Base-by-base conservation (phyloP, 2,888 invertebrate genomes). In the Diplolepis rosae region DNA sequence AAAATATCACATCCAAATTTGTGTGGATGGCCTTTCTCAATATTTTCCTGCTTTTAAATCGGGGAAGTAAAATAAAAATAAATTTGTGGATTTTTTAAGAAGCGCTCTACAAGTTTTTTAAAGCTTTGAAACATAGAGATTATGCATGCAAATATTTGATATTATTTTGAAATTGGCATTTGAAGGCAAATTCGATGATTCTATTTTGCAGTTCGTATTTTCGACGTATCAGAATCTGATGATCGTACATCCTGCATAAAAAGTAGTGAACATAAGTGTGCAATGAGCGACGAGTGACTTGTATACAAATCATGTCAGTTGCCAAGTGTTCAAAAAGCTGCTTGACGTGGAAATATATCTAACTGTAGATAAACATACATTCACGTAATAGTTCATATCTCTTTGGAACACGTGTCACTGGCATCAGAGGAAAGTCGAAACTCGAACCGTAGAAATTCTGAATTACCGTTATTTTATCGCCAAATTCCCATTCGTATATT, bases 281-380 rank as follows among this genome's bases (percentile, higher is more conserved):
- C 15, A 45, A 15, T n/a, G 28, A 28, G 52, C 52, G 28, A 27
- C 28, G 52, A 52, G 28, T 5, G 15, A 52, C 52, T 52, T 52
- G 28, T 52, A 27, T 28, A 52, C 52, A 52, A 52, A 28, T 52
- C 27, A 52, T 52, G 52, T 50, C 50, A 24, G 27, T 27, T 5
- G 50, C 24, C 22, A 24, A 51, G 51, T 51, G 51, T n/a, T 51
- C 24, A 27, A 51, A 51, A 51, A 28, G 51, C 27, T 51, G 51
- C n/a, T 51, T 51, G 13, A 51, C 27, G 51, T 27, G 27, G 13
- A 51, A 51, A 51, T 51, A 27, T 28, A 24, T 51, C n/a, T 24
- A 0, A 1, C 28, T 51, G 2, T 28, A 28, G 24, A 50, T 50
- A 27, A 27, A 22, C 50, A 50, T 22, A 24, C 0, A 51, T 51